Base-by-base conservation (phyloP, 2,113 vertebrate genomes). In the Pongo pygmaeus region DNA sequence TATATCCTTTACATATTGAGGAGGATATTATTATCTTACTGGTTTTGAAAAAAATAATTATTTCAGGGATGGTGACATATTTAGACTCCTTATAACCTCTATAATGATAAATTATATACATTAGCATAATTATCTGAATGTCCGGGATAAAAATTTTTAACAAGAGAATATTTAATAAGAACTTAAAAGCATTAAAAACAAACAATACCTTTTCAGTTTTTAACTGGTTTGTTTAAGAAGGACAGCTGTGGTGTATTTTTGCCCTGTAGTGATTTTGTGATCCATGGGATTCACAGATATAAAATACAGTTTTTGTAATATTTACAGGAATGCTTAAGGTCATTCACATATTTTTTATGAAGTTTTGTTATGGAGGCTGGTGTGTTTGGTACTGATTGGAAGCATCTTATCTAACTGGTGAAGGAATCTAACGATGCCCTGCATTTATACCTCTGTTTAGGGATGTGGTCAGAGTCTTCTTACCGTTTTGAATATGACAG, bases 41-140 rank as follows among this genome's bases (percentile, higher is more conserved):
- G 67, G 38, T 94, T 92, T 94, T 85, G 8, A 79, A 92, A 94
- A 95, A 96, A 74, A 69, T n/a, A 89, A 81, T 55, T 77, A 55
- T 92, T 84, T 94, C 23, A 83, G 18, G 30, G n/a, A 43, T 97
- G 35, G 22, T 85, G 74, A 89, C 40, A 77, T 79, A 84, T 80
- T 81, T 23, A 9, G 55, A 30, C 43, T 93, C 17, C 61, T 81
- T 77, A 70, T 40, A 35, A n/a, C 27, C 5, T 79, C 18, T 86
- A 20, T 52, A 59, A 52, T 79, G 74, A n/a, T 81, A 69, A 22
- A 46, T 46, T 46, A 46, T 46, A 46, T 38, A 20, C 1, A 50
- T 59, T 86, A 77, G 55, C 22, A 87, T 79, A 90, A 67, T 86
- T 30, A 88, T 40, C 14, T 83, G 43, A 84, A 79, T 97, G 25